phyloP scores from a whole-genome alignment of 1,140 invertebrate genomes.

The Phthorimaea operculella region DNA sequence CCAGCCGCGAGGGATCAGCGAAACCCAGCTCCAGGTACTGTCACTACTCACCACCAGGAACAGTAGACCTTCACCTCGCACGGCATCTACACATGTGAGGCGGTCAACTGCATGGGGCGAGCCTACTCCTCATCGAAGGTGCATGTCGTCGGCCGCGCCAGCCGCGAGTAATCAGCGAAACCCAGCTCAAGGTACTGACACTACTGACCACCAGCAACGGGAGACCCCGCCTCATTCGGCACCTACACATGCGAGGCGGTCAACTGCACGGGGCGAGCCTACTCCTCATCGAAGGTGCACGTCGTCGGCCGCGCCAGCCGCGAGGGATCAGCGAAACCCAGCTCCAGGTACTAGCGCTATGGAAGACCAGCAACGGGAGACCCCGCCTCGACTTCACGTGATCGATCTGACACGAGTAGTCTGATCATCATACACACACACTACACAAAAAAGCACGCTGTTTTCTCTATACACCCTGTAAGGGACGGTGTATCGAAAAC shows the following conservation, averaged over 20 bases:
- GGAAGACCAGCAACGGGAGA: too few relatives aligned
- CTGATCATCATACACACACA: too few relatives aligned
- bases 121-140: constrained; percentile 84
- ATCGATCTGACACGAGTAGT: too few relatives aligned
- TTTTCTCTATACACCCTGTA: too few relatives aligned
- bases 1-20: constrained; percentile 70
- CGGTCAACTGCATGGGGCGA: constrained; percentile 87
- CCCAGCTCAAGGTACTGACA: constrained; percentile 55
- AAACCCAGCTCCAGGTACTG: constrained; percentile 57
- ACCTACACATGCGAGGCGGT: constrained; percentile 86
- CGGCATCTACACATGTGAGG: constrained; percentile 87
- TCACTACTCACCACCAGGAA: background rate
- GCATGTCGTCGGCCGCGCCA: constrained; percentile 77
- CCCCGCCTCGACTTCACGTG: too few relatives aligned
- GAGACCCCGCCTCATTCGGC: constrained; percentile 75
- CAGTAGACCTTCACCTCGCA: constrained; percentile 71
- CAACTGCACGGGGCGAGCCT: constrained; percentile 86
- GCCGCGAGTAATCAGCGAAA: constrained; percentile 68
- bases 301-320: constrained; percentile 76
- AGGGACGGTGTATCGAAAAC: too few relatives aligned
- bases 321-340: constrained; percentile 64
- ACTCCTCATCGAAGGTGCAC: constrained; percentile 84
- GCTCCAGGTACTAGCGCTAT: constrained; percentile 49
- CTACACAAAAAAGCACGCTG: too few relatives aligned
- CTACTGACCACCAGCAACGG: background rate